These are phyloP conservation scores for Lycodopsis pacificus DNA, from an alignment of 2,797 vertebrate genomes.

Conservation along the genomic window DNA sequence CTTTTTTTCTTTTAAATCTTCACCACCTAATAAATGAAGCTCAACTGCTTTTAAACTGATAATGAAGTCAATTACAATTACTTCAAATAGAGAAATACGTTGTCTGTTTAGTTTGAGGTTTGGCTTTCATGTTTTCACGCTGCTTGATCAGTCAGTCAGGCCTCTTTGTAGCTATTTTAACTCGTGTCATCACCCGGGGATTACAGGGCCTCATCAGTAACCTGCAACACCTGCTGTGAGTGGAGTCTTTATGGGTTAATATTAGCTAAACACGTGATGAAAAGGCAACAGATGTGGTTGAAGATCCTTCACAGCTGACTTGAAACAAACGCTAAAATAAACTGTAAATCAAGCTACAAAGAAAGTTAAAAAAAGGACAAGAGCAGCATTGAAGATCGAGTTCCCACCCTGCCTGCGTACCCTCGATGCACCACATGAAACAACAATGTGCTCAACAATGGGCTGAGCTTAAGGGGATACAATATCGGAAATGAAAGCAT, in stretches of 20 bases:
- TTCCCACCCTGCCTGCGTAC: conserved; percentile 26
- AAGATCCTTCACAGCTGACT: background rate
- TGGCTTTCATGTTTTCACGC: conserved; percentile 25
- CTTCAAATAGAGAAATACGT: conserved; percentile 36
- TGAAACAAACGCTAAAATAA: conserved; percentile 6
- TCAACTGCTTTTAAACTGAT: conserved; percentile 16
- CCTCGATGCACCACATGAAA: conserved; percentile 55
- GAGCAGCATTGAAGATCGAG: background rate
- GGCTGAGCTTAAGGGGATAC: conserved; percentile 59
- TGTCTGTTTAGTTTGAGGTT: conserved; percentile 14
- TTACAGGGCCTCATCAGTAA: conserved; percentile 43
- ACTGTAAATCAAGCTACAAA: conserved; percentile 2
- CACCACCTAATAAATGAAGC: conserved; percentile 17
- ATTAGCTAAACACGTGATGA: conserved; percentile 28
- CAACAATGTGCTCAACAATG: conserved; percentile 59
- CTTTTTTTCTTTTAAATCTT: conserved; percentile 15
- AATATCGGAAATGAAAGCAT: conserved; percentile 77
- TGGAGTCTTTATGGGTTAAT: conserved; percentile 17
- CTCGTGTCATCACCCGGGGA: conserved; percentile 43
- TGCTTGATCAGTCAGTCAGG: conserved; percentile 6
- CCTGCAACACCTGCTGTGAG: conserved; percentile 43
- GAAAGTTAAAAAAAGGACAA: background rate
- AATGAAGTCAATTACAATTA: conserved; percentile 8
- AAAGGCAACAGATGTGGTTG: conserved; percentile 1
- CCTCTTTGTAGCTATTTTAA: conserved; percentile 52